phyloP scores from a whole-genome alignment of 2,888 invertebrate species.

The Drosophila subquinaria region DNA sequence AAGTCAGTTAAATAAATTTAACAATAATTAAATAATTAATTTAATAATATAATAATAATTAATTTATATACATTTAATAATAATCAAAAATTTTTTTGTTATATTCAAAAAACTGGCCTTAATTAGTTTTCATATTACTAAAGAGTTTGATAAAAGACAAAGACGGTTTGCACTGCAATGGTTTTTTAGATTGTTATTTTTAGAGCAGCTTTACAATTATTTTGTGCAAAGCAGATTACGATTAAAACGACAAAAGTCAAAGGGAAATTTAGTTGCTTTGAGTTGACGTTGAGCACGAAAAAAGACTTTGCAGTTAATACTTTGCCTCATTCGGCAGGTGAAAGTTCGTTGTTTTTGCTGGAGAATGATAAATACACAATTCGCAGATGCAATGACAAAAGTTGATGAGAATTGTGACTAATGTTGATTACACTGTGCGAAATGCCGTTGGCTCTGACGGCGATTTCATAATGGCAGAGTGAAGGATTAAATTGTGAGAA shows the following conservation, averaged over 20 bases:
- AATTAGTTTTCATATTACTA: neutral
- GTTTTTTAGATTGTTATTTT: neutral
- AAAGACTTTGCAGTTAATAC: conserved; percentile 11
- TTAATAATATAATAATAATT: too few species aligned
- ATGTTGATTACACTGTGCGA: conserved; percentile 47
- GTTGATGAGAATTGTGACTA: conserved; percentile 16
- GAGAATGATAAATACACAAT: neutral
- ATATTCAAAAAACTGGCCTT: too few species aligned
- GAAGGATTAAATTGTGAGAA: conserved; percentile 58
- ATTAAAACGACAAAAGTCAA: conserved; percentile 1
- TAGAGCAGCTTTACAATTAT: neutral
- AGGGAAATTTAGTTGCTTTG: conserved; percentile 1
- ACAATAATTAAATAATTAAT: too few species aligned
- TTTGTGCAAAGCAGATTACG: conserved; percentile 6
- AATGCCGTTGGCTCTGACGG: conserved; percentile 28
- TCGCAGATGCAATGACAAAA: conserved; percentile 1
- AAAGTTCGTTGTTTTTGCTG: conserved; percentile 5
- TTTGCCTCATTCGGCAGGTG: conserved; percentile 7
- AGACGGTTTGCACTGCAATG: neutral
- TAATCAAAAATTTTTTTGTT: too few species aligned
- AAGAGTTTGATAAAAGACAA: too few species aligned
- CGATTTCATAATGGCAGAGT: conserved; percentile 20
- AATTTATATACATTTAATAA: too few species aligned
- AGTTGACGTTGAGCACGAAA: conserved; percentile 1
- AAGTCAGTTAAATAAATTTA: conserved; percentile 13